Evolutionary conservation across 2,888 invertebrate species (phyloP).

Genomic region (Lasioglossum lativentre): DNA sequence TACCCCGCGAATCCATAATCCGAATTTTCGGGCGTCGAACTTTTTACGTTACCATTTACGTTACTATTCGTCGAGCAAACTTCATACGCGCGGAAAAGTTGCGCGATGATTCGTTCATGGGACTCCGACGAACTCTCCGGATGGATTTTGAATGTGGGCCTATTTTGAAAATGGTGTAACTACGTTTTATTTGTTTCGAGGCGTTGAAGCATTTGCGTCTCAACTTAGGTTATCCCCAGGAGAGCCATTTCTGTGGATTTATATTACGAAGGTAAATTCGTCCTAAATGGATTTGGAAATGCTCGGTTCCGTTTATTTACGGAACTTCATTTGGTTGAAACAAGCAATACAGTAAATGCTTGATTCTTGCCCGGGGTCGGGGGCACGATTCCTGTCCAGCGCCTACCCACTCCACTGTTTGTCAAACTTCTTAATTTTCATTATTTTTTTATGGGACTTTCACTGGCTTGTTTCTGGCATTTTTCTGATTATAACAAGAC

Average conservation of each 20-base stretch:
- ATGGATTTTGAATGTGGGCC: background rate
- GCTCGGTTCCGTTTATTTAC: no score
- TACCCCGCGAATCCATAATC: slow-evolving; percentile 8
- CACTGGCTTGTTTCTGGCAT: no score
- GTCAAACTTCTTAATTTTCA: no score
- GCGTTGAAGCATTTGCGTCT: background rate
- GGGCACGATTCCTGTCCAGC: no score
- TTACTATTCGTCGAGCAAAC: background rate
- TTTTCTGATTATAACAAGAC: no score
- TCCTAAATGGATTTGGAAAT: background rate
- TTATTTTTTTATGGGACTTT: no score
- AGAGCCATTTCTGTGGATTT: background rate
- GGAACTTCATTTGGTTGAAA: no score
- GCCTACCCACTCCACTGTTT: no score
- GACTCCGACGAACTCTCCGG: background rate
- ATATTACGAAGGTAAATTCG: background rate
- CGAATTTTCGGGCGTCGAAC: background rate
- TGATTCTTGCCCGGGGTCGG: no score
- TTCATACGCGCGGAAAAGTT: background rate
- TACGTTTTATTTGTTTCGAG: background rate
- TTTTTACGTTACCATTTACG: background rate
- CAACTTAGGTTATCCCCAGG: background rate
- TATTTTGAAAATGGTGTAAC: background rate
- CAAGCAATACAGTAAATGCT: no score
- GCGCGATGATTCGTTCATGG: background rate